Evolutionary conservation across 37 sponge, comb jelly and placozoan genomes (phyloP).

Genomic region (Halichondria panicea): DNA sequence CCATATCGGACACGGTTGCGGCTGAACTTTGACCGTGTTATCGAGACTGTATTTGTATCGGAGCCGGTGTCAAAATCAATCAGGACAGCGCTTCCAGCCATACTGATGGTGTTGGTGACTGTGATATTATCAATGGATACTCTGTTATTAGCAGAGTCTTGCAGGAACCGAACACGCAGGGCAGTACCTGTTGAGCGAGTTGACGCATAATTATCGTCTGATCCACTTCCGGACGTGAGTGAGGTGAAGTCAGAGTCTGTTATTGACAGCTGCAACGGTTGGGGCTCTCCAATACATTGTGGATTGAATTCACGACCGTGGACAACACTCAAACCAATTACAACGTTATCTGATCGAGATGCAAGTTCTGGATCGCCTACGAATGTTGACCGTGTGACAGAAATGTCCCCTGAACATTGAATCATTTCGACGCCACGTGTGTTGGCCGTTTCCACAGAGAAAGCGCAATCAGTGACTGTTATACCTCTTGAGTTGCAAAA

Average conservation of each 20-base stretch:
- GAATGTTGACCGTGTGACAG: conserved; percentile 4
- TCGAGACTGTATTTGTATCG: conserved; percentile 21
- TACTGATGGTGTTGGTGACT: conserved; percentile 3
- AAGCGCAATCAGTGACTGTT: neutral
- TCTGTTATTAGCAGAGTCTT: neutral
- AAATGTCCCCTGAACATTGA: conserved; percentile 4
- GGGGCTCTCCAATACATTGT: neutral
- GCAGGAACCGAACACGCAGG: conserved; percentile 8
- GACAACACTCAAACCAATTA: neutral
- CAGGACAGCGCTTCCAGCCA: conserved; percentile 10
- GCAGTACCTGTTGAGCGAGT: conserved; percentile 1
- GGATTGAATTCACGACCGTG: neutral
- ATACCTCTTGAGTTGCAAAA: conserved; percentile 16
- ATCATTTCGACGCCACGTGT: conserved; percentile 21
- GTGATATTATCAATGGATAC: conserved; percentile 2
- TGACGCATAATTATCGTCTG: conserved; percentile 20
- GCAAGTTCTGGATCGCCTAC: neutral
- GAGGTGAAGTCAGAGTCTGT: neutral
- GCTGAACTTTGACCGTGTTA: conserved; percentile 36
- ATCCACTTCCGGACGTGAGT: neutral
- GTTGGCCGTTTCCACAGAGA: conserved; percentile 7
- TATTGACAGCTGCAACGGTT: neutral
- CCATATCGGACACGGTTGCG: conserved; percentile 66
- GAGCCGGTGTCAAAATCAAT: conserved; percentile 20
- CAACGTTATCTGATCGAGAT: neutral